A percentile compares a stretch with the other conserved stretches of the same genome.
These are phyloP conservation scores for Lepisosteus osseus DNA, from an alignment of 2,113 vertebrate genomes.

Conservation along the genomic window DNA sequence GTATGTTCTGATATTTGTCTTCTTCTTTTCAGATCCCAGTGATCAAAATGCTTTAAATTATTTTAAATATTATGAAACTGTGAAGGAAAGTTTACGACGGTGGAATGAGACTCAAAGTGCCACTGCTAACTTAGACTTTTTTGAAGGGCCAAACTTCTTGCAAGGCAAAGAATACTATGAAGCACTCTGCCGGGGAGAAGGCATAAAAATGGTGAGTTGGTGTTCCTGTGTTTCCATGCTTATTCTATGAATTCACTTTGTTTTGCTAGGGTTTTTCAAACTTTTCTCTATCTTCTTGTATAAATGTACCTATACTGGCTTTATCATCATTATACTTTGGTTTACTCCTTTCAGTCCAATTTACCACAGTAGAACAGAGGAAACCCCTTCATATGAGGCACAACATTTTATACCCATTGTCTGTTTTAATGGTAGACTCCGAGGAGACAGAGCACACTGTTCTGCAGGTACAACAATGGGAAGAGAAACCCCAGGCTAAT, in stretches of 20 bases:
- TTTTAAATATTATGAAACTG: not conserved
- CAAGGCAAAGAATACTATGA: slow-evolving; percentile 17
- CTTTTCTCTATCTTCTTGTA: not conserved
- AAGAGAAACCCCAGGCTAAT: slow-evolving; percentile 22
- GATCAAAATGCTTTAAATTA: slow-evolving; percentile 1
- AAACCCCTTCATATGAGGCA: no score
- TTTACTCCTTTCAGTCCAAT: not conserved
- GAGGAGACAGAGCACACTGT: slow-evolving; percentile 29
- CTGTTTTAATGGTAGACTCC: slow-evolving; percentile 17
- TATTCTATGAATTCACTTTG: not conserved
- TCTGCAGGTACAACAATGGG: slow-evolving; percentile 37
- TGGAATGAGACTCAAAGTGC: not conserved
- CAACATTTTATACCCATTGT: not conserved
- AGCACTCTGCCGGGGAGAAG: slow-evolving; percentile 34
- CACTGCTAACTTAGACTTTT: slow-evolving; percentile 6
- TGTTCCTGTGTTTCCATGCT: not conserved
- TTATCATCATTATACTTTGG: not conserved
- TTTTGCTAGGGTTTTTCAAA: not conserved
- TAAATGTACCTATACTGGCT: not conserved
- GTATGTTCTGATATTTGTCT: not conserved
- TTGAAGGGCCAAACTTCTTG: not conserved
- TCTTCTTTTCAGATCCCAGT: slow-evolving; percentile 15
- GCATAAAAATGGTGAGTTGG: slow-evolving; percentile 26
- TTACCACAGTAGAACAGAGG: no score
- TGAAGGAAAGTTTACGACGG: not conserved